Percentiles rank a stretch among this genome's conserved stretches.
phyloP scores from a whole-genome alignment of 30 jellyfish, hydroid and myxozoan genomes.

The Catostylus mosaicus region DNA sequence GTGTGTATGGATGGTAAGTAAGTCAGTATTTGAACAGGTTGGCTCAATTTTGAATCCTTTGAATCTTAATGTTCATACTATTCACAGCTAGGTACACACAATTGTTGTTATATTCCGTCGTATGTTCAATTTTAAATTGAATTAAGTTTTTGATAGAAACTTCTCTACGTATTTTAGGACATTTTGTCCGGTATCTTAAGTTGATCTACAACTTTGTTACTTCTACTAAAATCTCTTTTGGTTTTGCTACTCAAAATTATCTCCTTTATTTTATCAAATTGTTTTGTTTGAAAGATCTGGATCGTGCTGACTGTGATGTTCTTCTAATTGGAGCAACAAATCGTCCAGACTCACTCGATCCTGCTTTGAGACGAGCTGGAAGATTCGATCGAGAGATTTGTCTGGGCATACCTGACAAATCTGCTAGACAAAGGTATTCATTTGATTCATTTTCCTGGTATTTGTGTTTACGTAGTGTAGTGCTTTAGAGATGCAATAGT shows the following conservation, averaged over 20 bases:
- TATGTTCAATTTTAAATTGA: too few species aligned
- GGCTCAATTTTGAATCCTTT: not conserved
- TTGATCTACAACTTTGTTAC: too few species aligned
- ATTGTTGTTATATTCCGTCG: too few species aligned
- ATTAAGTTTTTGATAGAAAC: too few species aligned
- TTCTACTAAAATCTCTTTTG: too few species aligned
- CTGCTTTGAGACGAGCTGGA: constrained; percentile 99
- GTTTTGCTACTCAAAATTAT: too few species aligned
- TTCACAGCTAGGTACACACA: too few species aligned
- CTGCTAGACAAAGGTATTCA: constrained; percentile 82
- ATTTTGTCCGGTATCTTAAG: too few species aligned
- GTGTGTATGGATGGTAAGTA: constrained; percentile 97
- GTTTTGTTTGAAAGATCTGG: constrained; percentile 73
- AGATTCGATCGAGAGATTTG: constrained; percentile 98
- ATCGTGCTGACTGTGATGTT: constrained; percentile 85
- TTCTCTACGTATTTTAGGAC: too few species aligned
- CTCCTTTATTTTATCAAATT: too few species aligned
- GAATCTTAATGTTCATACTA: too few species aligned
- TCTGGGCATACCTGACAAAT: constrained; percentile 92
- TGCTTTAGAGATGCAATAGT: not conserved
- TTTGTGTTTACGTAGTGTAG: not conserved
- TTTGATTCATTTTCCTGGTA: not conserved
- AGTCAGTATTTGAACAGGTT: not conserved
- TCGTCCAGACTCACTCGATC: constrained; percentile 96
- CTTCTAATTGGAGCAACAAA: constrained; percentile 96